A percentile compares a stretch with the other conserved stretches of the same genome.
phyloP scores from a whole-genome alignment of 2,888 invertebrate species.

The Drosophila barbarae region DNA sequence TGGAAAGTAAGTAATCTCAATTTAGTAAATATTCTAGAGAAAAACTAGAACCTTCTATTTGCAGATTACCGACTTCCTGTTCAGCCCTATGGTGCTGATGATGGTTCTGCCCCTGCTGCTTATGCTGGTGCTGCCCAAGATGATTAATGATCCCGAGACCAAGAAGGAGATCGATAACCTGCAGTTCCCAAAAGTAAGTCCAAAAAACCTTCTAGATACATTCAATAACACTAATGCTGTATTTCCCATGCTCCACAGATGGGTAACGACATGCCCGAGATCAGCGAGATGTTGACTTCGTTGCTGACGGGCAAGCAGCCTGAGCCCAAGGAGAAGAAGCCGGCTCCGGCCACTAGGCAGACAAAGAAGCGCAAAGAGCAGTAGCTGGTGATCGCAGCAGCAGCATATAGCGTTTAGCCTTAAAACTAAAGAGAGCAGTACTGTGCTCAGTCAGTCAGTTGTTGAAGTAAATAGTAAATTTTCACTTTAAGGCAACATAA shows the following conservation, averaged over 20 bases:
- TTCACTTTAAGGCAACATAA: slow-evolving; percentile 35
- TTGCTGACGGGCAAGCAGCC: slow-evolving; percentile 87
- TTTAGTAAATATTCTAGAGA: background rate
- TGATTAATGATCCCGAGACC: slow-evolving; percentile 99
- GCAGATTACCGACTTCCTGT: slow-evolving; percentile 93
- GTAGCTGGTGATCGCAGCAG: slow-evolving; percentile 15
- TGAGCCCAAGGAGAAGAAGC: slow-evolving; percentile 78
- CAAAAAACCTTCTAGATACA: background rate
- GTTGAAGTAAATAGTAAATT: slow-evolving; percentile 38
- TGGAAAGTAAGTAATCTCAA: slow-evolving; percentile 84
- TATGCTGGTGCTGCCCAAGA: slow-evolving; percentile 95
- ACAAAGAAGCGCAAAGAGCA: slow-evolving; percentile 78
- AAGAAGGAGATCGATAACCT: slow-evolving; percentile 97
- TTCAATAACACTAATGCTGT: background rate
- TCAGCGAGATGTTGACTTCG: slow-evolving; percentile 96
- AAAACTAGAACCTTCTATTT: background rate
- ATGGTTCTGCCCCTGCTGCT: slow-evolving; percentile 95
- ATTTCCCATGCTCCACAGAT: slow-evolving; percentile 82
- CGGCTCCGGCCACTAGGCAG: slow-evolving; percentile 73
- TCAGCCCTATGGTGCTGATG: slow-evolving; percentile 99
- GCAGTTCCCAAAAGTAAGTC: slow-evolving; percentile 80
- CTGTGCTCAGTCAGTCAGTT: slow-evolving; percentile 19
- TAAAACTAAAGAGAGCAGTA: slow-evolving; percentile 36
- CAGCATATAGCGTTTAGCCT: slow-evolving; percentile 16
- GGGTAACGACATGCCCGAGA: slow-evolving; percentile 93